Evolutionary conservation across 1,140 invertebrate species (phyloP).

Genomic region (Heliconius hermathena): DNA sequence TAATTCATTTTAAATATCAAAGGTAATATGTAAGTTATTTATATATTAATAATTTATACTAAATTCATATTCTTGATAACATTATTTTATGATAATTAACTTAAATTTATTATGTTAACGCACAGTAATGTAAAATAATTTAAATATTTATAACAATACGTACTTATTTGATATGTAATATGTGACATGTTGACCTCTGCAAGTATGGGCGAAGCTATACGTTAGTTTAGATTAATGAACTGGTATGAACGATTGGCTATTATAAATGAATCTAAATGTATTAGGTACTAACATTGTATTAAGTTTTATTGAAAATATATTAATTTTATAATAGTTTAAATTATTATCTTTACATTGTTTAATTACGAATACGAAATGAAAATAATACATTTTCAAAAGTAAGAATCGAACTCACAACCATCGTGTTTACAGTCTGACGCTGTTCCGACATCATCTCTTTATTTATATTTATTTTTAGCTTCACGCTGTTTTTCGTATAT

Average conservation of each 20-base stretch:
- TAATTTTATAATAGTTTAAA: too few relatives aligned
- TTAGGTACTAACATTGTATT: not conserved
- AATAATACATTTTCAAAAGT: too few relatives aligned
- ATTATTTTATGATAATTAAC: not conserved
- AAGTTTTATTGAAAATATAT: not conserved
- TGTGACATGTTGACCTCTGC: constrained; percentile 2
- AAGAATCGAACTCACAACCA: too few relatives aligned
- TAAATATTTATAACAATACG: not conserved
- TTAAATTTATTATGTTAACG: not conserved
- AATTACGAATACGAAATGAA: too few relatives aligned
- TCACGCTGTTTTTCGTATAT: too few relatives aligned
- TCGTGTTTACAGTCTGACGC: too few relatives aligned
- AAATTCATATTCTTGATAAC: not conserved
- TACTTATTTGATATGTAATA: not conserved
- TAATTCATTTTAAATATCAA: too few relatives aligned
- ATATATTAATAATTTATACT: not conserved
- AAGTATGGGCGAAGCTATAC: not conserved
- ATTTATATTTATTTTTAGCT: too few relatives aligned
- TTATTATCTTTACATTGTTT: too few relatives aligned
- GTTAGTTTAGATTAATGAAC: constrained; percentile 1
- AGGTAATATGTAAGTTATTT: too few relatives aligned
- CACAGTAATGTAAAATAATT: not conserved
- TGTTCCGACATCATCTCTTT: too few relatives aligned
- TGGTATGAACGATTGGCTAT: not conserved
- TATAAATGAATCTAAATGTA: not conserved